Base-by-base conservation (phyloP, 2,888 invertebrate species). In the Bugula neritina region DNA sequence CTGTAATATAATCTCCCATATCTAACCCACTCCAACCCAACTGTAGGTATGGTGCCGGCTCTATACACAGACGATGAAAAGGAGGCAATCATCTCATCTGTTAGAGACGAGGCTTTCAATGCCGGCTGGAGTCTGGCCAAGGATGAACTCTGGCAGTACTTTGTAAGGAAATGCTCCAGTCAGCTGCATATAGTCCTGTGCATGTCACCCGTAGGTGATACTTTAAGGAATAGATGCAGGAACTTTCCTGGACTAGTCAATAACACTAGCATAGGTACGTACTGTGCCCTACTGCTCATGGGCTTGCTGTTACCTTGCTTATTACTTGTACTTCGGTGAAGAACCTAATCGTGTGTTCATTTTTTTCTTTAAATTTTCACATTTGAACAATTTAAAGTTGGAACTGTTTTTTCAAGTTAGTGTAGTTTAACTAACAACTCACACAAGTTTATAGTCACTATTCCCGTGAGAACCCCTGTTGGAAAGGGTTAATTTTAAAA, bases 151-250 rank as follows among this genome's bases (percentile, higher is more conserved):
- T 74, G 73, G 73, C 72, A 69, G 31, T 74, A 74, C 57, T 74
- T 73, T 69, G 29, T 34, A 21, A 52, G 43, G 17, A 57, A 72
- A 43, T 73, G 71, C 54, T 25, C 71, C 17, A 71, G 52, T 52
- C 43, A 71, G 29, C 54, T 74, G 25, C 74, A 74, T 35, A 74
- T 73, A 21, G 73, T 74, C 1, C 57, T 74, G 21, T 57, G 69
- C 21, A 74, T 74, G 74, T 71, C 73, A 27, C 74, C 74, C 21
- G 74, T 71, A n/a, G 74, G 74, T 3, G 74, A 74, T 21, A 73
- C 72, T 27, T 71, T 74, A 25, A 1, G 74, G 25, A 71, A 31
- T 31, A 70, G 74, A 34, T 74, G 74, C 43, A 35, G 74, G 31
- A 74, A 74, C 69, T 74, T 74, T 69, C 74, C 74, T 17, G 74